Conservation (phyloP, 2,113 vertebrate genomes). For the Leptocoma aspasia region DNA sequence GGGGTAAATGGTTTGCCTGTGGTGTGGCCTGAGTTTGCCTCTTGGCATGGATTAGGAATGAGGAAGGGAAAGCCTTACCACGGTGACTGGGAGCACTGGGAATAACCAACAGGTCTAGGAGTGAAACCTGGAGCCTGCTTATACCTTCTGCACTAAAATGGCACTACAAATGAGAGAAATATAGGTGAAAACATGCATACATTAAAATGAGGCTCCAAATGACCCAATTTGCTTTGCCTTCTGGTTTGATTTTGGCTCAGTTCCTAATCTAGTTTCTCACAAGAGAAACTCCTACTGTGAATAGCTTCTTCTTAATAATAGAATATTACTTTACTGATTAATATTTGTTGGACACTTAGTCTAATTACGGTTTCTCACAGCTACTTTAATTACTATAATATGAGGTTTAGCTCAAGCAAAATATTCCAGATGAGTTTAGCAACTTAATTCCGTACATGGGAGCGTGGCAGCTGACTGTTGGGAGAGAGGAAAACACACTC, state of each 20-base stretch:
- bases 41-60: not conserved
- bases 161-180: not conserved
- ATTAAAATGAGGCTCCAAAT: not conserved
- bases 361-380: constrained; percentile 49
- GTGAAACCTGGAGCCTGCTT: not conserved
- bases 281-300: not conserved
- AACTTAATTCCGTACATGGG: constrained; percentile 38
- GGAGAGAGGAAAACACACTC: not conserved
- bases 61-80: not conserved
- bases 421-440: constrained; percentile 34
- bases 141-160: not conserved
- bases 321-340: constrained; percentile 44
- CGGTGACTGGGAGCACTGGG: not conserved
- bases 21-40: not conserved
- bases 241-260: not conserved
- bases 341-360: constrained; percentile 55
- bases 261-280: not conserved
- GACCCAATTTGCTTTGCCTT: not conserved
- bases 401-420: constrained; percentile 61
- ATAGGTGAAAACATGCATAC: not conserved
- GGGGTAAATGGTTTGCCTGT: not conserved
- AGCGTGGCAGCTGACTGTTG: not conserved
- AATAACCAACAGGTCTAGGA: not conserved
- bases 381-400: constrained; percentile 67
- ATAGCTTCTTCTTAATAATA: constrained; percentile 9